phyloP scores from a whole-genome alignment of 2,797 vertebrate species.

The Anguilla pacifica region DNA sequence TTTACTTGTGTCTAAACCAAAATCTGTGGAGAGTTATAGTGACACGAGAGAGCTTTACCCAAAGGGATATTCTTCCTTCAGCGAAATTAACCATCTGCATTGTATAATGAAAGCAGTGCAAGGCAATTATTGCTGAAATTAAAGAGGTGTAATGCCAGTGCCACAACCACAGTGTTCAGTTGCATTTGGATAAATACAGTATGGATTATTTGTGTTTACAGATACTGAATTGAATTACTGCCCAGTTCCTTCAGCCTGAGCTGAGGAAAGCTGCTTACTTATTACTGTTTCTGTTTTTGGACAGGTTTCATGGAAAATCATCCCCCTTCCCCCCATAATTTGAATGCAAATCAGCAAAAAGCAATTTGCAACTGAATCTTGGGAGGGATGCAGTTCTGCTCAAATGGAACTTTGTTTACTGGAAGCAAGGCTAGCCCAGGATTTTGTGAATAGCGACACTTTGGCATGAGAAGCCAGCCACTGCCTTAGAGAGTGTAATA shows the following conservation, averaged over 20 bases:
- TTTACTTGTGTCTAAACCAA: not conserved
- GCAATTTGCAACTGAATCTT: constrained; percentile 10
- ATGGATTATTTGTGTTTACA: constrained; percentile 4
- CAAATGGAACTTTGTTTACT: not conserved
- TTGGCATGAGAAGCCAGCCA: not conserved
- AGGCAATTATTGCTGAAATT: not conserved
- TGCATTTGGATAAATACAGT: not conserved
- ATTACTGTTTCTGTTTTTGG: not conserved
- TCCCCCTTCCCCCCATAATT: not conserved
- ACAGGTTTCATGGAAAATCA: not conserved
- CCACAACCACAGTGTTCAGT: not conserved
- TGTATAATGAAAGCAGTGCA: not conserved
- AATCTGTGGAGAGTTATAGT: not conserved
- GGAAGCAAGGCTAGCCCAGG: not conserved
- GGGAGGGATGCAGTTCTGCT: not conserved
- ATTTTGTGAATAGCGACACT: not conserved
- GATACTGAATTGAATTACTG: not conserved
- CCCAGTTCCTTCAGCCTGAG: not conserved
- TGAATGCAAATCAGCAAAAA: constrained; percentile 13
- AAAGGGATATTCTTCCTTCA: not conserved
- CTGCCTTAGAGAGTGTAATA: not conserved
- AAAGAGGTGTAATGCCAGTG: not conserved
- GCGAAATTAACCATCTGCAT: not conserved
- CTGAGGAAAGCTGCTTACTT: not conserved
- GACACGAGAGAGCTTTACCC: not conserved